A percentile compares a stretch with the other conserved stretches of the same genome.
Evolutionary conservation across 37 sponge, comb jelly and placozoan genomes (phyloP).

Genomic region (Hexactinellida sp.): DNA sequence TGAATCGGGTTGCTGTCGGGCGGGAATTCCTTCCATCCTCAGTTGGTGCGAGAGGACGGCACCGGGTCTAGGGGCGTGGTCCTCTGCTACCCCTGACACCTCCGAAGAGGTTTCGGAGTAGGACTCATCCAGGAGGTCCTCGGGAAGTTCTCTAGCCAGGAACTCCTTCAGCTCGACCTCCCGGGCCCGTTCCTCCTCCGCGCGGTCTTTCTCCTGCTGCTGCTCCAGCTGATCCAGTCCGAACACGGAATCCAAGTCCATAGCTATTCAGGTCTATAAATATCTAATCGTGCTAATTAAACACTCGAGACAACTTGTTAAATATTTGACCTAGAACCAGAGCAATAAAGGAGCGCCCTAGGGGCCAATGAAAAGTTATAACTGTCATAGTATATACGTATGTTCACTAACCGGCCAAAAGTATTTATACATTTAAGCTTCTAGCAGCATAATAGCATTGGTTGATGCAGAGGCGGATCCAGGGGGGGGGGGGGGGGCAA

Average conservation of each 20-base stretch:
- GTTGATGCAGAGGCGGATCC: too few species aligned
- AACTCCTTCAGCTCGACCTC: not conserved
- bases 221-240: not conserved
- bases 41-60: not conserved
- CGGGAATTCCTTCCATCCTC: not conserved
- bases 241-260: not conserved
- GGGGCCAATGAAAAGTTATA: too few species aligned
- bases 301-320: too few species aligned
- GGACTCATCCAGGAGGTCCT: constrained; percentile 10
- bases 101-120: not conserved
- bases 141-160: not conserved
- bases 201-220: not conserved
- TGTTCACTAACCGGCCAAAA: too few species aligned
- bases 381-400: too few species aligned
- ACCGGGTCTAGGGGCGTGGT: not conserved
- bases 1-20: not conserved
- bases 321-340: too few species aligned
- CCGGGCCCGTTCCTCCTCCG: not conserved
- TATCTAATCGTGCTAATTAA: too few species aligned
- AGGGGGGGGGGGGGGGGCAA: too few species aligned
- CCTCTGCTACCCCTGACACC: not conserved
- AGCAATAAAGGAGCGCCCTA: too few species aligned
- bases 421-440: too few species aligned
- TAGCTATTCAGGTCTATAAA: too few species aligned
- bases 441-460: too few species aligned